These are phyloP conservation scores for Hormaphis cornu DNA, from an alignment of 1,140 invertebrate species.

Conservation along the genomic window DNA sequence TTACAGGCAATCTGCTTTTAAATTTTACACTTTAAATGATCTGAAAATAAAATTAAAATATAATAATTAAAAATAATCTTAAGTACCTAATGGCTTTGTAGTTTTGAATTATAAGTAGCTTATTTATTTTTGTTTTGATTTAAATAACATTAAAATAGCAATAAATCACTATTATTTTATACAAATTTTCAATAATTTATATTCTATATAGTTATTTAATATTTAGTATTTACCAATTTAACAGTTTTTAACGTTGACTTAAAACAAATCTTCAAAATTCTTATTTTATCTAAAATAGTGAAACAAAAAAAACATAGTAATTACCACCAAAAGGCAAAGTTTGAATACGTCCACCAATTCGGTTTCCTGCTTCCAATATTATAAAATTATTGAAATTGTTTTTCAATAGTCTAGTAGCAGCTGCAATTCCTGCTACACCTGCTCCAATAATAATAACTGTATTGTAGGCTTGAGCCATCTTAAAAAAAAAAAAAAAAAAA, in stretches of 20 bases:
- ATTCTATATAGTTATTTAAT: too few species aligned
- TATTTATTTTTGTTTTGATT: too few species aligned
- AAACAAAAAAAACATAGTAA: background rate
- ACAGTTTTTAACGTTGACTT: background rate
- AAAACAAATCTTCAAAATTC: background rate
- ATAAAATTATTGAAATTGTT: slow-evolving; percentile 48
- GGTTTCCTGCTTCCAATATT: slow-evolving; percentile 58
- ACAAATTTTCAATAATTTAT: too few species aligned
- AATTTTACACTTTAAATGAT: too few species aligned
- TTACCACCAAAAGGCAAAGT: slow-evolving; percentile 41
- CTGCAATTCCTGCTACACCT: slow-evolving; percentile 51
- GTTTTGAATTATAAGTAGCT: too few species aligned
- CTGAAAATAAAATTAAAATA: too few species aligned
- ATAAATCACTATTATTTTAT: too few species aligned
- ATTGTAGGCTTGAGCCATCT: background rate
- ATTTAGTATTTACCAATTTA: background rate
- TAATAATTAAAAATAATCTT: too few species aligned
- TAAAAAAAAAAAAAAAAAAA: background rate
- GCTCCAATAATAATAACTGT: slow-evolving; percentile 49
- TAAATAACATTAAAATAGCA: too few species aligned
- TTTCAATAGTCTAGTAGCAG: slow-evolving; percentile 47
- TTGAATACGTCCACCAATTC: slow-evolving; percentile 60
- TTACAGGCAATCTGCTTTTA: too few species aligned
- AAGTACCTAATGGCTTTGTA: too few species aligned
- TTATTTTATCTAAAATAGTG: background rate